Conservation (phyloP, 2,113 vertebrate species). For the Oreocharis arfaki region DNA sequence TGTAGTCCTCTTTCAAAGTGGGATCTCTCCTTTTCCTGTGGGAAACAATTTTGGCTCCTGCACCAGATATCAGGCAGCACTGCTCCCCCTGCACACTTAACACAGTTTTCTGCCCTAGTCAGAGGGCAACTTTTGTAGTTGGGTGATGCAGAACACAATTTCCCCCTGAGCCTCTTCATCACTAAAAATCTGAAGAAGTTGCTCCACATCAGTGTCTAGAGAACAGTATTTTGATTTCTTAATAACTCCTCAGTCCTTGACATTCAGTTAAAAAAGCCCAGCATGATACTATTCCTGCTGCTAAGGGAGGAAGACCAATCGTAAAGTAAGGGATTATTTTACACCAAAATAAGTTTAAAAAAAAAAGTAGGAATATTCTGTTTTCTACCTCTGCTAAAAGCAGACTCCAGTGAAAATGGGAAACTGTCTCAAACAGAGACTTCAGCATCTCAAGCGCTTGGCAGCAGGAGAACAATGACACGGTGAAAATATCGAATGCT, state of each 20-base stretch:
- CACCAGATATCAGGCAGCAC: slow-evolving; percentile 38
- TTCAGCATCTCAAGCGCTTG: background rate
- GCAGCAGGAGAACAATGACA: background rate
- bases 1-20: background rate
- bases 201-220: background rate
- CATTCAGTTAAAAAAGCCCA: background rate
- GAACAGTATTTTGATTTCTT: background rate
- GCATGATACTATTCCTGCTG: background rate
- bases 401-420: background rate
- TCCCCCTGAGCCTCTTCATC: background rate
- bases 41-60: slow-evolving; percentile 23
- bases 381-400: background rate
- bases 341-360: background rate
- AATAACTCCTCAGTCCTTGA: background rate
- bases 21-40: background rate
- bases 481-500: background rate
- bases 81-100: slow-evolving; percentile 12
- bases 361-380: background rate
- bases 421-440: background rate
- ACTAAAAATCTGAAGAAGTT: background rate
- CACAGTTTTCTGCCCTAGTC: slow-evolving; percentile 10
- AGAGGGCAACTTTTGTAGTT: background rate
- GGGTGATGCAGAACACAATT: background rate
- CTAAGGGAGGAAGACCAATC: background rate
- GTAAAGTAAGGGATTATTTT: background rate